A percentile compares a stretch with the other conserved stretches of the same genome.
phyloP scores from a whole-genome alignment of 2,888 invertebrate species.

The Epistrophella euchroma region DNA sequence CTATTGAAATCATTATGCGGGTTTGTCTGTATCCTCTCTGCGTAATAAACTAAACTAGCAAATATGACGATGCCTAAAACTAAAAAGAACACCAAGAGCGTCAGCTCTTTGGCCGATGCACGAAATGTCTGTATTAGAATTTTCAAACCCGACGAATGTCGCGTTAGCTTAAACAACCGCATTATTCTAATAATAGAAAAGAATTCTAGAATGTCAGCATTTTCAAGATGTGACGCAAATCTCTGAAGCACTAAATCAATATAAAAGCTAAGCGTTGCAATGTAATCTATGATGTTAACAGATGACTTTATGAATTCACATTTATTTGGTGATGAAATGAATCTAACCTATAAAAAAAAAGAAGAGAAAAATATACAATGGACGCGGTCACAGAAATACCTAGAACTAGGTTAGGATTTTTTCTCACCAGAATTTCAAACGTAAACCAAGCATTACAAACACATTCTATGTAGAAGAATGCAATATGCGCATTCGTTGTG shows the following conservation, averaged over 20 bases:
- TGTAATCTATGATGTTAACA: constrained; percentile 99
- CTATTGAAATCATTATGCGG: constrained; percentile 99
- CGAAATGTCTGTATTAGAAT: constrained; percentile 99
- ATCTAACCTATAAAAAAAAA: constrained; percentile 86
- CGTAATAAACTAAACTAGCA: constrained; percentile 98
- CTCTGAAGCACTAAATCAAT: constrained; percentile 95
- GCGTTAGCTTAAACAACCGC: constrained; percentile 97
- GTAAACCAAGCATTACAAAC: constrained; percentile 99
- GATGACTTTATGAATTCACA: constrained; percentile 97
- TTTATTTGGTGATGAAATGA: constrained; percentile 97
- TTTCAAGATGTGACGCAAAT: constrained; percentile 95
- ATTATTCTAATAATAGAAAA: constrained; percentile 99
- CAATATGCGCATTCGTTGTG: constrained; percentile 97
- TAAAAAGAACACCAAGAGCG: constrained; percentile 98
- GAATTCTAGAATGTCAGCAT: constrained; percentile 98
- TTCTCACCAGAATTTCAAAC: constrained; percentile 92
- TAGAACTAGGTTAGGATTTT: neutral
- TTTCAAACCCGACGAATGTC: constrained; percentile 98
- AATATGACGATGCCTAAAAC: constrained; percentile 99
- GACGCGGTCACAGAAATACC: constrained; percentile 22
- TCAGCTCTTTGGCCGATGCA: constrained; percentile 98
- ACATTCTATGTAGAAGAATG: constrained; percentile 99
- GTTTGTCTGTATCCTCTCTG: constrained; percentile 97
- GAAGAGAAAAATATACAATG: constrained; percentile 56
- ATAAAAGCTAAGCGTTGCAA: constrained; percentile 99